Evolutionary conservation across 2,797 vertebrate species (phyloP), one percentile per base, ranked within the genome.

Genomic region (Coranthus polyacanthus): DNA sequence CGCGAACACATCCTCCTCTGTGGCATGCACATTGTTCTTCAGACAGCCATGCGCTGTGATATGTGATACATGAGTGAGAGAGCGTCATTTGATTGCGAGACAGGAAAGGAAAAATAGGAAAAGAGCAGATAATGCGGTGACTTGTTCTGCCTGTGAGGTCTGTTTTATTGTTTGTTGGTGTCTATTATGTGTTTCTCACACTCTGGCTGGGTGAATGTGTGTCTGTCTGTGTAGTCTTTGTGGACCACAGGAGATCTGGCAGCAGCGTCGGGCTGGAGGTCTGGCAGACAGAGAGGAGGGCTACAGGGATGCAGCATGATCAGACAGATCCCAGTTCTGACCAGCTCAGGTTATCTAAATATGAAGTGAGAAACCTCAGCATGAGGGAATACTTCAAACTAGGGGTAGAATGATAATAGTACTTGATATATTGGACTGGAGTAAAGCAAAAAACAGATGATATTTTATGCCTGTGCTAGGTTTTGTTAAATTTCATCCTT

Each of bases 131-230:
- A 78, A 83, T 87, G 78, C 38, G 75, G 84, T 62, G 76, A 88
- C 82, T 86, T 82, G 80, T 81, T 86, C 86, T 83, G 78, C 83
- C 62, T 89, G 89, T 90, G 89, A 89, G 88, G 89, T 89, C 90
- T 83, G 69, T 83, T 91, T 90, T 86, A 89, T 83, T 89, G 87
- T 91, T 87, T 81, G 58, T 81, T 46, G 51, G 84, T 88, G 88
- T 88, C 82, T 80, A 68, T 83, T 90, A 86, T 72, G 62, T 63
- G 64, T 60, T 86, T 85, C 83, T 88, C 79, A 79, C 83, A 79
- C 77, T 67, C 43, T 59, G 63, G 39, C 53, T 67, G 67, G 7
- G 47, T 47, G 51, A 47, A 64, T 62, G 72, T 76, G n/a, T 75
- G 66, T 62, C 46, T 59, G 61, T 60, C 59, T 41, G 36, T 62